Base-by-base conservation (phyloP, 1,140 invertebrate species). In the Macrobrachium rosenbergii region DNA sequence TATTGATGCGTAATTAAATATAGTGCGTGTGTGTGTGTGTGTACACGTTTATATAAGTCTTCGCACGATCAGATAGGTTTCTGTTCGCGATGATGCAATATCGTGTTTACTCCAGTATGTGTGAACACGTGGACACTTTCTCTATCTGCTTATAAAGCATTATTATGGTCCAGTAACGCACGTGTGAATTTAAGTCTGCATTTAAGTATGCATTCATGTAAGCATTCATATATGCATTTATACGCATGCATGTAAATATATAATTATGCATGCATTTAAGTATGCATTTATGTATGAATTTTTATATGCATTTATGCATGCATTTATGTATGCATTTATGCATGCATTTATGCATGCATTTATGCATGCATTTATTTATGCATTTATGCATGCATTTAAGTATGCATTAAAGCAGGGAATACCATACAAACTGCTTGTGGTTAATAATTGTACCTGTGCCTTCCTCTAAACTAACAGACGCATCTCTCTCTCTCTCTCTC, bases 321-420 rank as follows among this genome's bases (percentile, higher is more conserved):
- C 19, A 37, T 72, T 12, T 21, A 37, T 21, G 67, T 72, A 37
- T 72, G n/a, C 19, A 37, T 21, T 12, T 19, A 52, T 52, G 52
- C 12, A 7, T 7, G 52, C 12, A 52, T 52, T 5, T 52, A 52
- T 52, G 10, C 14, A 28, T 75, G 1, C 5, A 75, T 75, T 52
- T 79, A 79, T 45, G 23, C 58, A 79, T 79, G 45, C n/a, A 58
- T 79, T 19, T 79, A 79, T 79, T n/a, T n/a, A n/a, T n/a, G n/a
- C 19, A 37, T 69, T 11, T 69, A 37, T n/a, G n/a, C n/a, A n/a
- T n/a, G 23, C 52, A 76, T 76, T 5, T 76, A 58, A 1, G 23
- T 79, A 79, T 79, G 58, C n/a, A n/a, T n/a, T n/a, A 52, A 45
- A 52, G 21, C 28, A 16, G 17, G 2, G 76, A 19, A 52, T 73